phyloP scores from a whole-genome alignment of 2,888 invertebrate genomes.

The Polydrusus pterygomalis region DNA sequence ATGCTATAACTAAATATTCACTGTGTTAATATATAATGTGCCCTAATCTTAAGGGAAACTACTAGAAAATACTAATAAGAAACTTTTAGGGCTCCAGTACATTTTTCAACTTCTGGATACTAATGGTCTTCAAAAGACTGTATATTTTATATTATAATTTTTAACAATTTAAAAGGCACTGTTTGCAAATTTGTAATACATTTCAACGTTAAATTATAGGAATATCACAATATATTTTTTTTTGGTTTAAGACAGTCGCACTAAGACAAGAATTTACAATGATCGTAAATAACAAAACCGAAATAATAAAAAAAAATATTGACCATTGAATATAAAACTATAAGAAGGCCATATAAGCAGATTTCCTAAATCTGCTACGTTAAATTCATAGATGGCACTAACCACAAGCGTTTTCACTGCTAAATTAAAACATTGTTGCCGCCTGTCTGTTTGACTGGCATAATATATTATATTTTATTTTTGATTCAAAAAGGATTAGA shows the following conservation, averaged over 20 bases:
- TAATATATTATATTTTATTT: too few relatives aligned
- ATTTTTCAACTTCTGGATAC: not conserved
- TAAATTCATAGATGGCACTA: too few relatives aligned
- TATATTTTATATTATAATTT: not conserved
- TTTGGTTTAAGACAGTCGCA: constrained; percentile 35
- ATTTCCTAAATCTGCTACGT: too few relatives aligned
- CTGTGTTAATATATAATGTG: not conserved
- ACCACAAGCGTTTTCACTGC: too few relatives aligned
- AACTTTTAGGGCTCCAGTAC: too few relatives aligned
- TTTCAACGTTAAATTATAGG: constrained; percentile 27
- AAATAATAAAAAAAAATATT: too few relatives aligned
- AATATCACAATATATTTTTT: constrained; percentile 34
- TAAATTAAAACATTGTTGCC: too few relatives aligned
- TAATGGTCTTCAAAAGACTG: not conserved
- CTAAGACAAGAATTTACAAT: constrained; percentile 1
- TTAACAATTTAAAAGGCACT: constrained; percentile 11
- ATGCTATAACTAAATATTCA: not conserved
- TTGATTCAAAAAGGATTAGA: too few relatives aligned
- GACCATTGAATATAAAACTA: too few relatives aligned
- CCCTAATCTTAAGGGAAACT: not conserved
- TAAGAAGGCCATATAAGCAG: too few relatives aligned
- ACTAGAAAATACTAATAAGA: too few relatives aligned
- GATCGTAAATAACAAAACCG: not conserved
- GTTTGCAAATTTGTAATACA: constrained; percentile 18
- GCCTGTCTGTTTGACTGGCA: too few relatives aligned